Evolutionary conservation across 2,888 invertebrate genomes (phyloP).

Genomic region (Megalurothrips usitatus): DNA sequence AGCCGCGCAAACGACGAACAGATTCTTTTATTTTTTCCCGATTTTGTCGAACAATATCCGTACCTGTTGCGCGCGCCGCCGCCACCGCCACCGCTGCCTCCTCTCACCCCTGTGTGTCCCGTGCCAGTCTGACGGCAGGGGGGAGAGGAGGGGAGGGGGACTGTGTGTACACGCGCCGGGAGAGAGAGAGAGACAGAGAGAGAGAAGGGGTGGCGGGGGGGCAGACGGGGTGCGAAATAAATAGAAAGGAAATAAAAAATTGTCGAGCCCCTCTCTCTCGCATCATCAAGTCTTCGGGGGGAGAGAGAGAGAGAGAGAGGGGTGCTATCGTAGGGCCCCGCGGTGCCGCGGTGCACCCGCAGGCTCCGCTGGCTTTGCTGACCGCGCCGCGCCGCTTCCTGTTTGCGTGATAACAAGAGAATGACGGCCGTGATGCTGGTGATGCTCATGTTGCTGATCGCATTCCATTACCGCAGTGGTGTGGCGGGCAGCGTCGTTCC

Average conservation of each 20-base stretch:
- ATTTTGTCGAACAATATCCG: constrained; percentile 23
- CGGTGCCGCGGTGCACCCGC: background rate
- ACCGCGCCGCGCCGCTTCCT: background rate
- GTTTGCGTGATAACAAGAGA: background rate
- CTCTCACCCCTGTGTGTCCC: background rate
- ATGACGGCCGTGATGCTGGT: too few relatives aligned
- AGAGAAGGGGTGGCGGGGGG: background rate
- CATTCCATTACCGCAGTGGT: too few relatives aligned
- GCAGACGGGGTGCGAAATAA: background rate
- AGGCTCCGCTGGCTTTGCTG: background rate
- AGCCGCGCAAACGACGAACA: background rate
- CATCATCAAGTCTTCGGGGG: too few relatives aligned
- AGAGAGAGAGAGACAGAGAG: too few relatives aligned
- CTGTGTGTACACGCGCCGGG: background rate
- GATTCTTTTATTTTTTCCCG: constrained; percentile 24
- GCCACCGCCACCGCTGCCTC: background rate
- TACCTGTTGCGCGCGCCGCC: background rate
- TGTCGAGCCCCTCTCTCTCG: too few relatives aligned
- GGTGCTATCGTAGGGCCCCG: background rate
- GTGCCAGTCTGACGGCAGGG: background rate
- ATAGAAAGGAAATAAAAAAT: background rate
- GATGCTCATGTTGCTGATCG: too few relatives aligned
- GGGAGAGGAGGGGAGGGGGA: background rate
- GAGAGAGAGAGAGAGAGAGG: too few relatives aligned
- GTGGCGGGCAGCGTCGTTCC: too few relatives aligned